A percentile compares a stretch with the other conserved stretches of the same genome.
phyloP scores from a whole-genome alignment of 2,888 invertebrate species.

The Tyria jacobaeae region DNA sequence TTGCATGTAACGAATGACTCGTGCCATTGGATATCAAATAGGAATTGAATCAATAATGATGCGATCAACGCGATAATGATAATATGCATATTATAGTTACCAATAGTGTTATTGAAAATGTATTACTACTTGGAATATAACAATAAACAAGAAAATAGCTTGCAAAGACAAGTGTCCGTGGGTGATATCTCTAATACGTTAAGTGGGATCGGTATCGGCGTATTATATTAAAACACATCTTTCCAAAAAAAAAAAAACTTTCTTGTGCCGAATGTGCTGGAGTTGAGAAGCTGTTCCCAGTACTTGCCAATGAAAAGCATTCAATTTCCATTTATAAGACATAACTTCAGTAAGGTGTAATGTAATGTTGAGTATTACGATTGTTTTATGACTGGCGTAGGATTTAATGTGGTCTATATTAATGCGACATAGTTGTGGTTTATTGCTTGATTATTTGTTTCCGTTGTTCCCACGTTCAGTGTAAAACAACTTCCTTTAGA shows the following conservation, averaged over 20 bases:
- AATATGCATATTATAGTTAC: too few species aligned
- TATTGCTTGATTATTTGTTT: conserved; percentile 61
- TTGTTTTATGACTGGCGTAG: conserved; percentile 39
- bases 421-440: conserved; percentile 50
- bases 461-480: conserved; percentile 53
- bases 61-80: background rate
- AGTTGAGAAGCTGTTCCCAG: background rate
- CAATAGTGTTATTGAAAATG: background rate
- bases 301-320: background rate
- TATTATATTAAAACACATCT: background rate
- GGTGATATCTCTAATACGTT: background rate
- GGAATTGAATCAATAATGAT: background rate
- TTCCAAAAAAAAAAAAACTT: background rate
- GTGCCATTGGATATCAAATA: background rate
- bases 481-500: conserved; percentile 30
- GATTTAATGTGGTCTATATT: conserved; percentile 35
- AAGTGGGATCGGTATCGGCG: background rate
- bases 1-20: background rate
- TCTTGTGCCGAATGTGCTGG: background rate
- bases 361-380: conserved; percentile 15
- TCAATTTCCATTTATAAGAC: background rate
- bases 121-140: too few species aligned
- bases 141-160: too few species aligned
- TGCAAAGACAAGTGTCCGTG: background rate
- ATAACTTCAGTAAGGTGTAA: background rate